Evolutionary conservation across 2,113 vertebrate genomes (phyloP).

Genomic region (Atrichornis clamosus): DNA sequence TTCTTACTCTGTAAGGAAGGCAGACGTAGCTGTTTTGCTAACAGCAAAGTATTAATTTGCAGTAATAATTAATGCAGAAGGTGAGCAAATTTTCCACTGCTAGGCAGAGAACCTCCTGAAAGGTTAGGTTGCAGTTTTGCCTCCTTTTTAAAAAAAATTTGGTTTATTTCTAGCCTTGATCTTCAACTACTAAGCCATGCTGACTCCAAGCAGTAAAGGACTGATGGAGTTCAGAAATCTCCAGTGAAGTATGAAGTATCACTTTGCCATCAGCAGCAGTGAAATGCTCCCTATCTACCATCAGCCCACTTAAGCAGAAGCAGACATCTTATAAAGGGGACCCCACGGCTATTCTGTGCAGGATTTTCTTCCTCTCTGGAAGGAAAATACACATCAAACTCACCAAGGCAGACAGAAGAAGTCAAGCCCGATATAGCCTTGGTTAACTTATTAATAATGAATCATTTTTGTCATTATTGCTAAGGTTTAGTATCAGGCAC

Average conservation of each 20-base stretch:
- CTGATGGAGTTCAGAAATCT: not conserved
- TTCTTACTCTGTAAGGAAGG: not conserved
- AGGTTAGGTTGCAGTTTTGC: not conserved
- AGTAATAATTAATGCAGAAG: not conserved
- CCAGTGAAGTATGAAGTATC: constrained; percentile 8
- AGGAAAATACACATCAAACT: constrained; percentile 12
- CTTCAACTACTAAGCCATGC: not conserved
- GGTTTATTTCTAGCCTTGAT: not conserved
- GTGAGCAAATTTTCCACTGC: not conserved
- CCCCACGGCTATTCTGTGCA: not conserved
- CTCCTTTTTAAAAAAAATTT: too few relatives aligned
- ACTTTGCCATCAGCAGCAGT: constrained; percentile 29
- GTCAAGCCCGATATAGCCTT: not conserved
- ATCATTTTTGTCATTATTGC: not conserved
- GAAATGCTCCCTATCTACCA: constrained; percentile 9
- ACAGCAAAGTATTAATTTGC: not conserved
- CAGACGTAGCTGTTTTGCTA: not conserved
- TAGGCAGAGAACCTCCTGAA: not conserved
- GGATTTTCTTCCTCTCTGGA: not conserved
- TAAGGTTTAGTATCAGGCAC: not conserved
- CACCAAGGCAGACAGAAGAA: constrained; percentile 3
- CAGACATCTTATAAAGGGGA: not conserved
- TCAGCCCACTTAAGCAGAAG: constrained; percentile 8
- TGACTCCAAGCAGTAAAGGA: not conserved
- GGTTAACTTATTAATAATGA: not conserved